Base-by-base conservation (phyloP, 1,140 invertebrate species). In the Nebria ingens region DNA sequence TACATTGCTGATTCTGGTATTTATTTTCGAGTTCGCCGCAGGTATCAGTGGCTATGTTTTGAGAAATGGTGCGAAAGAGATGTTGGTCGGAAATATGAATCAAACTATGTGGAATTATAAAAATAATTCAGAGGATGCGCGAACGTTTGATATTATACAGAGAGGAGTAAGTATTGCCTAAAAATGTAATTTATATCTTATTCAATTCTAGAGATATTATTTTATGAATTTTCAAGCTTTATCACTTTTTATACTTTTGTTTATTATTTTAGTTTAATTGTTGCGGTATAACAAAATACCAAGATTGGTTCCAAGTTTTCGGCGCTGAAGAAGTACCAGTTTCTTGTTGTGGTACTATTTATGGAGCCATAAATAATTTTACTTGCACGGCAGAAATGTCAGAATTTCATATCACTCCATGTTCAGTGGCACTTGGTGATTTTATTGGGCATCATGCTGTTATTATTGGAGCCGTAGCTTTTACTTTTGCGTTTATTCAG, bases 21-120 rank as follows among this genome's bases (percentile, higher is more conserved):
- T 94, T 69, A 74, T 91, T 2, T 69, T 91, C 54, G 90, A 95
- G 73, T 70, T 93, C 51, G 84, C 84, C 6, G 84, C 85, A 56
- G 91, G 89, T 54, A 87, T 94, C 65, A 83, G 86, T 15, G 89
- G 87, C 4, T 90, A 90, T 71, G 74, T 90, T 55, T 82, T 91
- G 68, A 81, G 82, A 58, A 74, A 78, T 56, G 79, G 87, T 52
- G 73, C 88, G 22, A 76, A 79, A 59, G 68, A 71, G 3, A 76
- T 84, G 60, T 69, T 90, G 13, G 74, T 79, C 56, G 68, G 72
- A 1, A 78, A 78, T 55, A 73, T 90, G 56, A 83, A 83, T 62
- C 62, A 68, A 17, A 84, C 81, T 12, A 79, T 90, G 72, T 62
- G 68, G 3, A 65, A 82, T n/a, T 90, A 89, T 65, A 68, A 71